These are phyloP conservation scores for Volucella bombylans DNA, from an alignment of 2,888 invertebrate genomes.

Conservation along the genomic window DNA sequence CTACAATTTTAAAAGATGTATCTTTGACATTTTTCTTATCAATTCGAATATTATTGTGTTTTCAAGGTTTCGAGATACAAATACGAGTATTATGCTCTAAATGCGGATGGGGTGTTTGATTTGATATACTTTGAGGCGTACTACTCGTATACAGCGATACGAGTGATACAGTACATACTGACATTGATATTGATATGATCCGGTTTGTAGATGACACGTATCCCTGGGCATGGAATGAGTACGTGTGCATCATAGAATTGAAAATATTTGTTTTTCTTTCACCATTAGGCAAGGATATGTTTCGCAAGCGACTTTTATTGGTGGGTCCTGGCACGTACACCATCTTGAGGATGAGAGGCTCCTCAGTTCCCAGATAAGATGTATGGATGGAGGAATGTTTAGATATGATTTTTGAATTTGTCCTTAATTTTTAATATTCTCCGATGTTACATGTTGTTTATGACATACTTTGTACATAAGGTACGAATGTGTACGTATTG, in stretches of 20 bases:
- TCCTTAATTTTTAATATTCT: no score
- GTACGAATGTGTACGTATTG: no score
- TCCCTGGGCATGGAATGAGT: conserved; percentile 14
- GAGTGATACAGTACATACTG: conserved; percentile 9
- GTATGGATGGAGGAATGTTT: no score
- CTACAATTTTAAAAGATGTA: neutral
- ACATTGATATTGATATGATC: conserved; percentile 54
- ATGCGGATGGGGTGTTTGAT: neutral
- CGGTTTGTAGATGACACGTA: conserved; percentile 41
- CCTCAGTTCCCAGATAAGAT: no score
- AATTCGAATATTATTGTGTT: neutral
- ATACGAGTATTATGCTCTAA: neutral
- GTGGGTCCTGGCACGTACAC: neutral
- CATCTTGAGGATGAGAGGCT: neutral
- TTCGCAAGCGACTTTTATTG: conserved; percentile 5
- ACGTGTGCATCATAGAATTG: conserved; percentile 35
- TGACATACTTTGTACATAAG: no score
- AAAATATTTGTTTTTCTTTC: conserved; percentile 23
- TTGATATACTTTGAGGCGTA: conserved; percentile 28
- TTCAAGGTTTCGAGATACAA: neutral
- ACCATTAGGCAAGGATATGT: neutral
- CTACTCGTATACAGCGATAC: conserved; percentile 1
- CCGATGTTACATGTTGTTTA: no score
- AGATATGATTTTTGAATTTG: no score
- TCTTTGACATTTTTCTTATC: neutral